Conservation (phyloP, 2,113 vertebrate species). For the Sinocyclocheilus grahami region DNA sequence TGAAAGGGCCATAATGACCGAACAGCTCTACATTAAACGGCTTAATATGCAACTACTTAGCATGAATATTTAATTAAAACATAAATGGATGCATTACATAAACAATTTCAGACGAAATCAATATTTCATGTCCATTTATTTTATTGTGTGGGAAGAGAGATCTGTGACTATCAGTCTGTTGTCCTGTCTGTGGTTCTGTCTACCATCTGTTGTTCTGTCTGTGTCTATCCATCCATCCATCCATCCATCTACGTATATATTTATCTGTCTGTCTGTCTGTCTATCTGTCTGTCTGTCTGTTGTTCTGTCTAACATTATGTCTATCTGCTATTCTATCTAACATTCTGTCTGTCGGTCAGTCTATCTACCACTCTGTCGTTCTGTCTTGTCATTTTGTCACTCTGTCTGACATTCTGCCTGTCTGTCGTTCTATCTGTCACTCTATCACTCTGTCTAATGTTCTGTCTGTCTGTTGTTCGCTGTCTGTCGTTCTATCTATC, state of each 20-base stretch:
- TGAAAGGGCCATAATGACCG: neutral
- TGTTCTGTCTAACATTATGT: neutral
- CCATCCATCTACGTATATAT: neutral
- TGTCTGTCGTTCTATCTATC: neutral
- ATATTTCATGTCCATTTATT: too few relatives aligned
- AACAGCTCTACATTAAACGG: neutral
- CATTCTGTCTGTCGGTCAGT: neutral
- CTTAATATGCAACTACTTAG: neutral
- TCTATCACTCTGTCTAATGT: neutral
- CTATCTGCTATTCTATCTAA: too few relatives aligned
- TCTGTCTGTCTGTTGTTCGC: neutral
- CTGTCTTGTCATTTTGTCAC: too few relatives aligned
- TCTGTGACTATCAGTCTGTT: neutral
- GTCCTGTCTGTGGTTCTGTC: neutral
- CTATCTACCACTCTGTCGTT: neutral
- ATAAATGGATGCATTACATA: neutral
- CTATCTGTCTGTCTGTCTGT: neutral
- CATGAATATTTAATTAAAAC: neutral
- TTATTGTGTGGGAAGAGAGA: too few relatives aligned
- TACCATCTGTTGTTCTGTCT: too few relatives aligned
- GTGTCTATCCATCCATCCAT: too few relatives aligned
- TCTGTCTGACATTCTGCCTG: neutral
- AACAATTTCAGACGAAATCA: neutral
- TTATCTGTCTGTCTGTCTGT: fast-evolving
- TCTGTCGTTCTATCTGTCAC: neutral